Evolutionary conservation across 2,888 invertebrate genomes (phyloP).

Genomic region (Plutella xylostella): DNA sequence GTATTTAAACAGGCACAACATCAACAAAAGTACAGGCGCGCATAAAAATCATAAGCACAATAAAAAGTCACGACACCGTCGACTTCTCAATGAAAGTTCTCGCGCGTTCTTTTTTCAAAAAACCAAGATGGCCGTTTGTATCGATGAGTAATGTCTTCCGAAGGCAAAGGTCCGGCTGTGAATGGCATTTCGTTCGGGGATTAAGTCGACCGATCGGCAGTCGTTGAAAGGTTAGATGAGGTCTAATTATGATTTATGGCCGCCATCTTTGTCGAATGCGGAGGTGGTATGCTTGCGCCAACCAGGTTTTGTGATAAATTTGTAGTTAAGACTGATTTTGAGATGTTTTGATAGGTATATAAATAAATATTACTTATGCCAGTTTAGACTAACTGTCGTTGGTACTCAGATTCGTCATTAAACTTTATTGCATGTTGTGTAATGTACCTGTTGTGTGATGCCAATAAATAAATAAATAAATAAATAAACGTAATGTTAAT

Average conservation of each 20-base stretch:
- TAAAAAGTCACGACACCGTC: conserved; percentile 1
- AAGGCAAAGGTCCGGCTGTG: conserved; percentile 11
- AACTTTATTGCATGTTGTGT: too few species aligned
- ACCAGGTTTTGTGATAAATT: too few species aligned
- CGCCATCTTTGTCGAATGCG: neutral
- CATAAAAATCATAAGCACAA: neutral
- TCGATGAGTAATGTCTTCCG: conserved; percentile 13
- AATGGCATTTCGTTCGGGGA: conserved; percentile 25
- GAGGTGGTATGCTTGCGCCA: conserved; percentile 9
- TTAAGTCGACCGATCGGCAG: conserved; percentile 48
- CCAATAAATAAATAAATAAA: too few species aligned
- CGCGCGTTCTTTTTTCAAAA: neutral
- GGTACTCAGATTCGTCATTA: too few species aligned
- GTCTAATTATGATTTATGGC: conserved; percentile 61
- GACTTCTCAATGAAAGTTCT: neutral
- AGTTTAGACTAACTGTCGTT: too few species aligned
- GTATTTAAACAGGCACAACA: too few species aligned
- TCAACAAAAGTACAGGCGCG: neutral
- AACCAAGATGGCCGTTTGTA: conserved; percentile 4
- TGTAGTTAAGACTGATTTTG: too few species aligned
- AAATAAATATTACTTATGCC: too few species aligned
- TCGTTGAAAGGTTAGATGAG: conserved; percentile 48
- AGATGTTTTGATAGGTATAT: too few species aligned
- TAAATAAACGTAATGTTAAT: too few species aligned
- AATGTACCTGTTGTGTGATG: too few species aligned